A percentile compares a stretch with the other conserved stretches of the same genome.
These are phyloP conservation scores for Wasmannia auropunctata DNA, from an alignment of 1,140 invertebrate species.

Conservation along the genomic window DNA sequence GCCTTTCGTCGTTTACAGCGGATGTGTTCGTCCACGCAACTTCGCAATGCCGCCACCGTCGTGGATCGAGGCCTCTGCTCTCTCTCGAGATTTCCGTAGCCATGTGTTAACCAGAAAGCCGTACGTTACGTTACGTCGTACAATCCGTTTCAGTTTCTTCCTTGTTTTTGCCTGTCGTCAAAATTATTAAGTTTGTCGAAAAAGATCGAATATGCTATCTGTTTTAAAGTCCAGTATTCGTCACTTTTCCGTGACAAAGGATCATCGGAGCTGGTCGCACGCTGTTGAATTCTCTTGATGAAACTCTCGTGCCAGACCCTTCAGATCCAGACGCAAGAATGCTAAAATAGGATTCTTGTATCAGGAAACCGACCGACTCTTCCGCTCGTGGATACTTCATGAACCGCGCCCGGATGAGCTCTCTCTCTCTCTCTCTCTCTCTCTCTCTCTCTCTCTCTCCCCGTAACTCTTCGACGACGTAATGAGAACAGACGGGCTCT, in stretches of 20 bases:
- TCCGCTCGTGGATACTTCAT: background rate
- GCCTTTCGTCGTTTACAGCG: conserved; percentile 62
- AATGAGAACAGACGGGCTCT: conserved; percentile 19
- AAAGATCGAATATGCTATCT: background rate
- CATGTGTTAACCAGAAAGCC: background rate
- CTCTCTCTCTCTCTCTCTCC: too few relatives aligned
- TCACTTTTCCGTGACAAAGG: background rate
- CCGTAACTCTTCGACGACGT: conserved; percentile 19
- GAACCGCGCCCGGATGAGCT: background rate
- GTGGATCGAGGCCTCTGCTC: background rate
- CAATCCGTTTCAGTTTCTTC: background rate
- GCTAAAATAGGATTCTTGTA: conserved; percentile 57
- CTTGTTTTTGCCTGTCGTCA: background rate
- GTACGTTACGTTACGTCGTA: background rate
- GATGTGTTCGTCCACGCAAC: conserved; percentile 5
- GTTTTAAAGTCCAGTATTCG: background rate
- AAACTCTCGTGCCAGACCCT: background rate
- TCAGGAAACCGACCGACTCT: conserved; percentile 4
- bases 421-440: too few relatives aligned
- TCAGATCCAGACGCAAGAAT: conserved; percentile 3
- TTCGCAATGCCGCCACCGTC: background rate
- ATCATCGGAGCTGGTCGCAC: background rate
- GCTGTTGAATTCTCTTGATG: background rate
- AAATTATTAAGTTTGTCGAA: background rate
- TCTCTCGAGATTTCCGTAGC: background rate